Evolutionary conservation across 2,113 vertebrate species (phyloP).

Genomic region (Cochlearius cochlearius): DNA sequence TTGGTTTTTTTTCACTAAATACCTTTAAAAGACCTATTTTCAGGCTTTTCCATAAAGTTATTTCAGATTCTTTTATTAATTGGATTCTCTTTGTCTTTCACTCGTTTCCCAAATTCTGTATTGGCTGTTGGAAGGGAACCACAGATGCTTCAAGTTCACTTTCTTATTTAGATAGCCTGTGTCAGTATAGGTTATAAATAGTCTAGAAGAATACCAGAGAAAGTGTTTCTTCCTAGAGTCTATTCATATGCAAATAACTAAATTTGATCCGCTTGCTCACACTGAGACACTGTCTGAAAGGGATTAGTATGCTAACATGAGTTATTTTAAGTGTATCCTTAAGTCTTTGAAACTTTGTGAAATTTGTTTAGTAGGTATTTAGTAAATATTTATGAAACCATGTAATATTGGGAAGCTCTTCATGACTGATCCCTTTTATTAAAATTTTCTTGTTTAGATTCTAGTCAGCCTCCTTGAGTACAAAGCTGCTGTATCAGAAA

Average conservation of each 20-base stretch:
- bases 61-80: background rate
- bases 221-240: background rate
- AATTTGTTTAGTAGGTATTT: background rate
- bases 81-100: background rate
- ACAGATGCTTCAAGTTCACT: background rate
- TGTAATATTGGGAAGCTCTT: background rate
- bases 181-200: background rate
- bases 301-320: background rate
- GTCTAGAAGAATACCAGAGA: background rate
- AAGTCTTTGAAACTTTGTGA: background rate
- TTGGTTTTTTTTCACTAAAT: background rate
- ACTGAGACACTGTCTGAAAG: background rate
- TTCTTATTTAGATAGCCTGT: background rate
- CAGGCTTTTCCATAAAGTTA: background rate
- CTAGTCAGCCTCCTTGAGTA: background rate
- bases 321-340: background rate
- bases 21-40: background rate
- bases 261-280: background rate
- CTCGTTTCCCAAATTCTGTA: background rate
- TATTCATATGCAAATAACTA: background rate
- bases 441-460: background rate
- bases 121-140: background rate
- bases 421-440: background rate
- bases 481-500: background rate
- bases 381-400: background rate